Evolutionary conservation across 2,113 vertebrate genomes (phyloP), one percentile per base, ranked within the genome.

Genomic region (Boulengeromyrus knoepffleri): DNA sequence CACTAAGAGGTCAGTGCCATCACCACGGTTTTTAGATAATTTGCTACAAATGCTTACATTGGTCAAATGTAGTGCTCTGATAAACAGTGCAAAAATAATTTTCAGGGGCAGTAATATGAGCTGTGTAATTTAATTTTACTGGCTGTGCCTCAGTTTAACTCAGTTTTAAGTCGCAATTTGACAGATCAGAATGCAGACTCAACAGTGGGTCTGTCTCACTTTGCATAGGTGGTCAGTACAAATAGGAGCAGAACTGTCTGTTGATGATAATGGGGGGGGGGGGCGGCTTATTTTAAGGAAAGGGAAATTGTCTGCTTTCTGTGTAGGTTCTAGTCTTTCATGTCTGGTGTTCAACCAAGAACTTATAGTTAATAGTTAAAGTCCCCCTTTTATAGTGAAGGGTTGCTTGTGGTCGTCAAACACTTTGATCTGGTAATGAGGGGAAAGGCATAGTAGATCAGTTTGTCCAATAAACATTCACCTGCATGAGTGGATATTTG

Each of bases 1-100:
- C 92, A 98, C 97, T 5, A 99, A 99, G 93, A 97, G 99, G 99
- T 99, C 92, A 95, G 24, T 90, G n/a, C 46, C 3, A 7, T 62
- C 36, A 21, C 36, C 39, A n/a, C 27, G 5, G 19, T 47, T 84
- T 84, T 21, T 77, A 5, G 31, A 77, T 39, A 27, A 15, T 39
- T 15, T 6, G 70, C 31, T 70, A 58, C 56, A 31, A n/a, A 12
- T 70, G 7, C 24, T 74, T 74, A 4, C 19, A 17, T 39, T 77
- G 70, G 36, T 77, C 9, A 77, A 77, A 77, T 77, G 1, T 39
- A 39, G 70, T 39, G 15, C 1, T 39, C 31, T 39, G 31, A 39
- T 77, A 77, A 39, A 39, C 31, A 36, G 3, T 74, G 58, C 24
- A 66, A 39, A n/a, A 39, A 77, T 17, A 1, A 6, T 15, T 17